Evolutionary conservation across 30 jellyfish, hydroid and myxozoan genomes (phyloP), one percentile per base, ranked within the genome.

Genomic region (Aurelia aurita complex sp. Pacific): DNA sequence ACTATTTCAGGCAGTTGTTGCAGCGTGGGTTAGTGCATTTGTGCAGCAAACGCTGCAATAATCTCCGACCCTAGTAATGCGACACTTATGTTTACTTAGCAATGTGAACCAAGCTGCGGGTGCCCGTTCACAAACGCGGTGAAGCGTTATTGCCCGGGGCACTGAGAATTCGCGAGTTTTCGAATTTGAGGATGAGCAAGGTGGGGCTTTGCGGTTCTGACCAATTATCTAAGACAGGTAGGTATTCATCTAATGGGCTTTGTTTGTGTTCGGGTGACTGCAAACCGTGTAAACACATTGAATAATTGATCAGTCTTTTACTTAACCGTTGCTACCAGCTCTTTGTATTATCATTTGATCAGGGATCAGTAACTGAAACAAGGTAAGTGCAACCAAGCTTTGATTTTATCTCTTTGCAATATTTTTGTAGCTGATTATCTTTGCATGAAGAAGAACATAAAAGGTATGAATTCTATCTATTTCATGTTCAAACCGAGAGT

Each of bases 311-410:
- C 57, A 54, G 61, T n/a, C 83, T 73, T 19, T 14, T 63, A n/a
- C 2, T 51, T 57, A 57, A 67, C 64, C 17, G 65, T 15, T 18
- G 14, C 32, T 61, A 61, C 55, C 81, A 71, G 29, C 36, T 16
- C 64, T 10, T 16, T 55, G 14, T 50, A 16, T 4, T 23, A 11
- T 64, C 80, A 64, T 32, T 62, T 43, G 69, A 79, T 77, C 76
- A 15, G 89, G 3, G 89, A 64, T 62, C 80, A 65, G 61, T 38
- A 64, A 65, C 79, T 34, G 74, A 64, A 65, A 54, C 89, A 79
- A 79, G 89, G 89, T 79, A 65, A 79, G 89, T 65, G 52, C 17
- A 16, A 15, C 57, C 57, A 15, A 46, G 57, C 57, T 46, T 46
- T 46, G 57, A 46, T 46, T 46, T 0, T 13, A 61, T n/a, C 36